Percentiles rank a stretch among this genome's conserved stretches.
phyloP scores from a whole-genome alignment of 2,113 vertebrate species.

The Ophthalmolycus amberensis region DNA sequence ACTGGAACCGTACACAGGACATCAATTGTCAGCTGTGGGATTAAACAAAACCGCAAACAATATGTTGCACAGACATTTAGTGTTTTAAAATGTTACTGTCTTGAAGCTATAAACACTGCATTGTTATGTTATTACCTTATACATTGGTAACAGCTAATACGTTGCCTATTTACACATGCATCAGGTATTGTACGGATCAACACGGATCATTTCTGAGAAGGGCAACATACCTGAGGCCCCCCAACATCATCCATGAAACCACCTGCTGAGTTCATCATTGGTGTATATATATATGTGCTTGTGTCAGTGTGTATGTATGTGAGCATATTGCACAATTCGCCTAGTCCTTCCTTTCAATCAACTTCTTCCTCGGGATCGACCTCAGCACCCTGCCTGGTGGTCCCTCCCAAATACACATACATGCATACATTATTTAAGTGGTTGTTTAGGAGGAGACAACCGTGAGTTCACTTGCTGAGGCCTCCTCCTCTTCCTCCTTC shows the following conservation, averaged over 20 bases:
- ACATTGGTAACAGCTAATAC: no score
- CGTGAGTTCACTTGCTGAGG: constrained; percentile 5
- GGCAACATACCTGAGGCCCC: background rate
- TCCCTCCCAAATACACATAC: background rate
- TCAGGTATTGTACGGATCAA: no score
- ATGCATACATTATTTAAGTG: background rate
- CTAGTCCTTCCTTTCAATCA: constrained; percentile 36
- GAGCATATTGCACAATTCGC: background rate
- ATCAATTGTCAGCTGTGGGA: background rate
- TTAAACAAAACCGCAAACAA: background rate
- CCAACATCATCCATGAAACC: constrained; percentile 4
- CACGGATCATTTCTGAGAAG: background rate
- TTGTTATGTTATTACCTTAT: no score
- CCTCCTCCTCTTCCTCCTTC: constrained; percentile 20
- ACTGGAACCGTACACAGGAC: background rate
- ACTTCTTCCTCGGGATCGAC: constrained; percentile 10
- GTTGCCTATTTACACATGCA: background rate
- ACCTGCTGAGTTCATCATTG: constrained; percentile 13
- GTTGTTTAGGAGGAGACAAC: background rate
- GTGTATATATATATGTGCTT: background rate
- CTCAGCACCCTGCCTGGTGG: background rate
- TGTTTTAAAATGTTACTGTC: background rate
- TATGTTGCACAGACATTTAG: background rate
- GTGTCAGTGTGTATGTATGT: background rate
- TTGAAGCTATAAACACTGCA: no score